These are phyloP conservation scores for Augochlorella aurata DNA, from an alignment of 2,888 invertebrate species.

Conservation along the genomic window DNA sequence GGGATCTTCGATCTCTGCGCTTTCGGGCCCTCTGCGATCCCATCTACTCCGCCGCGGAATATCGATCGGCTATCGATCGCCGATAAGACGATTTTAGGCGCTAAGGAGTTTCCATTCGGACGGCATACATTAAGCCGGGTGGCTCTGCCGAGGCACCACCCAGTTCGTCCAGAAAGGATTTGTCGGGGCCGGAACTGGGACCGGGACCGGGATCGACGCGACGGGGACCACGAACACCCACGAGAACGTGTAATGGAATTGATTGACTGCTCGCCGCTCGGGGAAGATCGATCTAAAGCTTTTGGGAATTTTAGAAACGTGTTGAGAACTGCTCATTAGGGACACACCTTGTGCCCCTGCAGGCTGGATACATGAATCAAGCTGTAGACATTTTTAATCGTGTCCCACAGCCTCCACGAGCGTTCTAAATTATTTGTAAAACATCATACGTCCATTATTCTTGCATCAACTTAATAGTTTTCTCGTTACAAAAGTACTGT, in stretches of 20 bases:
- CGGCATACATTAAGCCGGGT: conserved; percentile 73
- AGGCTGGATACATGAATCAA: no score
- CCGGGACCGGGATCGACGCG: no score
- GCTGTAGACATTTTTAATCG: no score
- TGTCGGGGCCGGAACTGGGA: conserved; percentile 29
- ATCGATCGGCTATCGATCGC: conserved; percentile 79
- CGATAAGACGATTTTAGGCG: conserved; percentile 79
- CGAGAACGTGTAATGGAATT: conserved; percentile 4
- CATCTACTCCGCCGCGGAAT: conserved; percentile 75
- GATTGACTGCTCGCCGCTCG: background rate
- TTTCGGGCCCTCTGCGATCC: conserved; percentile 76
- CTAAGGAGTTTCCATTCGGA: conserved; percentile 78
- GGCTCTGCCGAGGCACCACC: conserved; percentile 43
- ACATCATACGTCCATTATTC: no score
- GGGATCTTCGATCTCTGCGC: conserved; percentile 75
- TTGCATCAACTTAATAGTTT: no score
- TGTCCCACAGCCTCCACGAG: no score
- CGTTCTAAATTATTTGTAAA: no score
- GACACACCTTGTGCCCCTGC: no score
- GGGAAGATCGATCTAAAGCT: background rate
- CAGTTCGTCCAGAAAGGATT: conserved; percentile 49
- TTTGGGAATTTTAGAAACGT: background rate
- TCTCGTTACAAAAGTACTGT: no score
- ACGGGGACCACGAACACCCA: conserved; percentile 11
- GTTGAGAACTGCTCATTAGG: background rate